Percentiles rank a stretch among this genome's conserved stretches.
These are phyloP conservation scores for Neoarius graeffei DNA, from an alignment of 2,113 vertebrate genomes.

Conservation along the genomic window DNA sequence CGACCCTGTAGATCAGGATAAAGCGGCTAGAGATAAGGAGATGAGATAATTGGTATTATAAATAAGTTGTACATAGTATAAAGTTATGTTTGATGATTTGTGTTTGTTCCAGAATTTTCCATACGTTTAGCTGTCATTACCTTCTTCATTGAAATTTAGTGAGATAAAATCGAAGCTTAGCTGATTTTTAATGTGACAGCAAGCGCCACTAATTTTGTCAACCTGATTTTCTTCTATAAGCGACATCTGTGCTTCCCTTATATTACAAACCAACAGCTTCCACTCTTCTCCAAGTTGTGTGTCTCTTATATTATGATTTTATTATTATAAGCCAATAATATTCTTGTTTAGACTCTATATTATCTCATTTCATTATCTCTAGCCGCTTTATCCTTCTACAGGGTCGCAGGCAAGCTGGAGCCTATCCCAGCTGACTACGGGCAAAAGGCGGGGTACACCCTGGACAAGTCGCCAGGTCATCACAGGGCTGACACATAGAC, in stretches of 20 bases:
- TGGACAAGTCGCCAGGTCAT: too few species aligned
- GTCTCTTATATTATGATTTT: background rate
- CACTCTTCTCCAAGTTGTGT: background rate
- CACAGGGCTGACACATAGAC: too few species aligned
- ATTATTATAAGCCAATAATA: background rate
- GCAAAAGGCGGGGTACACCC: too few species aligned
- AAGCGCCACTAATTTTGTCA: background rate
- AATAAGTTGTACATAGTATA: too few species aligned
- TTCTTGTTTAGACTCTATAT: background rate
- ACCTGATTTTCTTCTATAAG: background rate
- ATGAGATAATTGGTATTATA: too few species aligned
- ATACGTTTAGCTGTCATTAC: background rate
- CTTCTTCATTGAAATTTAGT: background rate
- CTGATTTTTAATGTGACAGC: too few species aligned
- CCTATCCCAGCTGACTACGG: too few species aligned
- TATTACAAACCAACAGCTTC: background rate
- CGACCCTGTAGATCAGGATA: too few species aligned
- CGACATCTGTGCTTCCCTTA: background rate
- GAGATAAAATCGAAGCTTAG: background rate
- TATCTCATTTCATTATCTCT: too few species aligned
- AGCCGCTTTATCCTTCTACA: too few species aligned
- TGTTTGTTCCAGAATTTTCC: background rate
- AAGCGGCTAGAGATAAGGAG: too few species aligned
- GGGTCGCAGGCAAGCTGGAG: too few species aligned
- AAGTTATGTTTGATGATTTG: background rate